These are phyloP conservation scores for Phania funesta DNA, from an alignment of 2,888 invertebrate species.

Conservation along the genomic window DNA sequence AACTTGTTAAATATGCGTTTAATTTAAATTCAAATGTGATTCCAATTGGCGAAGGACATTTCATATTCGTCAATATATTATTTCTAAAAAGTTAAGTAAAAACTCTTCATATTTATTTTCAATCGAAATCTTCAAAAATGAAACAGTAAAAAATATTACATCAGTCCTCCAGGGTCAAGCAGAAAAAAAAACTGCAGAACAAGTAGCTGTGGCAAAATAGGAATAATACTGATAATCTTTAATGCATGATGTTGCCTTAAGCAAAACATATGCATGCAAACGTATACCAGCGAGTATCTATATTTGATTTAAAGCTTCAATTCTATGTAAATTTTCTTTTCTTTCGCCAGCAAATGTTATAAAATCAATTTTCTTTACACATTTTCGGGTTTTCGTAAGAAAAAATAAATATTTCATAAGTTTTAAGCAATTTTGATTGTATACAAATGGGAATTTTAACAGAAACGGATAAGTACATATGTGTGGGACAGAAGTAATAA, in stretches of 20 bases:
- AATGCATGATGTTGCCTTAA: conserved; percentile 59
- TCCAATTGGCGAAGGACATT: too few species aligned
- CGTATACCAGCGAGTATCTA: not conserved
- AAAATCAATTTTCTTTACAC: conserved; percentile 39
- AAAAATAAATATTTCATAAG: conserved; percentile 45
- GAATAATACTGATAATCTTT: conserved; percentile 56
- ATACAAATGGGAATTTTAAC: conserved; percentile 48
- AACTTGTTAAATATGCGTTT: too few species aligned
- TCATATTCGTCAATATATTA: too few species aligned
- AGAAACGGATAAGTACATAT: not conserved
- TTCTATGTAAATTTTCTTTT: conserved; percentile 52
- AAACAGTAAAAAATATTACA: not conserved
- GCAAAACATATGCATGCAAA: conserved; percentile 55
- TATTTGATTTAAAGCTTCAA: conserved; percentile 38
- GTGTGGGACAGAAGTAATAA: not conserved
- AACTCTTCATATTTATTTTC: too few species aligned
- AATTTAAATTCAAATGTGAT: too few species aligned
- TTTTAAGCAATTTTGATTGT: conserved; percentile 53
- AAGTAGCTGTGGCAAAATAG: not conserved
- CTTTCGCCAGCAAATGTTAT: conserved; percentile 21
- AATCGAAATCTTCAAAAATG: not conserved
- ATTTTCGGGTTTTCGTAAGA: not conserved
- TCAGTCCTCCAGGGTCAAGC: not conserved
- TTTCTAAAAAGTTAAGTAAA: too few species aligned
- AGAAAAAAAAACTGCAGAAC: not conserved